Base-by-base conservation (phyloP, 2,113 vertebrate species). In the Dryoscopus gambensis region DNA sequence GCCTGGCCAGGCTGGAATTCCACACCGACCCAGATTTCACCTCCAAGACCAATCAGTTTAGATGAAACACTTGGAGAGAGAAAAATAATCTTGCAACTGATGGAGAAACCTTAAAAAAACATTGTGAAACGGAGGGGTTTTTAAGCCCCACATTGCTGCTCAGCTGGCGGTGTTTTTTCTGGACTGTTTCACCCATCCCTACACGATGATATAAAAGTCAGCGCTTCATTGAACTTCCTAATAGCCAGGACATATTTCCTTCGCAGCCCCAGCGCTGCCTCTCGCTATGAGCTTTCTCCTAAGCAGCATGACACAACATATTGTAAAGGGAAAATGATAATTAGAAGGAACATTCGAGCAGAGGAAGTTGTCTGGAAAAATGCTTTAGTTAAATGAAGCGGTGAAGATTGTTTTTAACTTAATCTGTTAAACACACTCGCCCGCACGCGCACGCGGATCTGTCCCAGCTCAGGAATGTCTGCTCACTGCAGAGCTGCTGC, bases 271-370 rank as follows among this genome's bases (percentile, higher is more conserved):
- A 4, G 95, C 49, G 90, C 90, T 91, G 92, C 75, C 85, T 89
- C 97, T 97, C 93, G 24, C 97, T 69, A 69, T 28, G 89, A 97
- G 95, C 95, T 93, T 92, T 93, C 96, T 97, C 96, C 95, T 96
- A 60, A 94, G 95, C 96, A 97, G 95, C 90, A 92, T 93, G 89
- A 94, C 95, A 97, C 95, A 97, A 96, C 96, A 97, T 92, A 98
- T 96, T 98, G 97, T 95, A 96, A 96, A 97, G 97, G 92, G 96
- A 97, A 98, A 98, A 98, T 97, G 97, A 92, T 98, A 98, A 98
- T 98, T 98, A 98, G 97, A 97, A 97, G 93, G 94, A 98, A 97
- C 75, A 84, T 97, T 97, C 78, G 87, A 97, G 90, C 94, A 95
- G 95, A 89, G 92, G 96, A 98, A 96, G 96, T 98, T 98, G 96